Evolutionary conservation across 2,888 invertebrate species (phyloP).

Genomic region (Lathronympha strigana): DNA sequence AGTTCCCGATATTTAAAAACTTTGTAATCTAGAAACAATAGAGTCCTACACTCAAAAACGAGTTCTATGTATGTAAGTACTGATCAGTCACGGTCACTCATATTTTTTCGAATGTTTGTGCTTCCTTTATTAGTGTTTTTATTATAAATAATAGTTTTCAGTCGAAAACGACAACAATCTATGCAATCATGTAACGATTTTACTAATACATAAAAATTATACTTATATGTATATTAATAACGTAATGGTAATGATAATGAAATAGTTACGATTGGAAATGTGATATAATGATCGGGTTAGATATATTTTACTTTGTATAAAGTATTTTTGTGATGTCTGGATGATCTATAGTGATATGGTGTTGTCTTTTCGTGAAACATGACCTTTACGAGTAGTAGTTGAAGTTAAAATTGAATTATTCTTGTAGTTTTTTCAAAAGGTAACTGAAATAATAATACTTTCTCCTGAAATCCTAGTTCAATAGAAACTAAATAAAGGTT

Average conservation of each 20-base stretch:
- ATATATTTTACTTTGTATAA: constrained; percentile 14
- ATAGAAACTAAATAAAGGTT: not conserved
- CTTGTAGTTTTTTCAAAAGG: not conserved
- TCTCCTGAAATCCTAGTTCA: not conserved
- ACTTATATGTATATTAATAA: constrained; percentile 5
- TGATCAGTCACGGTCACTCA: not conserved
- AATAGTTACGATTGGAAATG: constrained; percentile 26
- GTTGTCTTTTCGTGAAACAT: not conserved
- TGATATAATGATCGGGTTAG: constrained; percentile 23
- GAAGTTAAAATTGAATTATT: not conserved
- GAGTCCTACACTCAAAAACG: not conserved
- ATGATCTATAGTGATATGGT: not conserved
- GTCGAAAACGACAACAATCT: constrained; percentile 13
- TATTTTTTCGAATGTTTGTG: not conserved
- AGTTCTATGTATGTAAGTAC: not conserved
- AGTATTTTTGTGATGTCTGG: constrained; percentile 25
- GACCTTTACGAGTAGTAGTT: not conserved
- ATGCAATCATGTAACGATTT: constrained; percentile 18
- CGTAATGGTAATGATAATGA: no score
- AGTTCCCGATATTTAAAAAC: not conserved
- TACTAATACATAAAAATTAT: not conserved
- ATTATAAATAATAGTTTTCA: constrained; percentile 1
- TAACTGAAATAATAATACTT: not conserved
- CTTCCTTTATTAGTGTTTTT: constrained; percentile 4
- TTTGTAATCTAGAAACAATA: not conserved